A percentile compares a stretch with the other conserved stretches of the same genome.
Conservation (phyloP, 2,113 vertebrate genomes). For the Myiozetetes cayanensis region DNA sequence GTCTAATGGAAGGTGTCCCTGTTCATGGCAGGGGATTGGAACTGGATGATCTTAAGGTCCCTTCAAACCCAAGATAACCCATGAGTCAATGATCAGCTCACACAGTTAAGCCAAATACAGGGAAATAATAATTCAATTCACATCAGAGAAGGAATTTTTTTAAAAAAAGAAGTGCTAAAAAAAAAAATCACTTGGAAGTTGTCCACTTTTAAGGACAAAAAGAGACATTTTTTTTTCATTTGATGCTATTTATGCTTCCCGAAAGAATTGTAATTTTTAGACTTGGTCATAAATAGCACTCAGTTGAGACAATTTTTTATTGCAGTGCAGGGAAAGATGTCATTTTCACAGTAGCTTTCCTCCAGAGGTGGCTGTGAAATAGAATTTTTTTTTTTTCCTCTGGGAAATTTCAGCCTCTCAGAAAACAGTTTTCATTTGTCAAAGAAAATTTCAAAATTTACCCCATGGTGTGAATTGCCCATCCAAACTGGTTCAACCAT, state of each 20-base stretch:
- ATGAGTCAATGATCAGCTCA: not conserved
- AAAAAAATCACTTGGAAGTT: not conserved
- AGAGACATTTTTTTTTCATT: not conserved
- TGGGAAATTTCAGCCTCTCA: constrained; percentile 39
- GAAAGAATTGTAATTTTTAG: not conserved
- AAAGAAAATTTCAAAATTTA: constrained; percentile 33
- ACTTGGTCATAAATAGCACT: not conserved
- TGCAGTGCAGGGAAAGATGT: not conserved
- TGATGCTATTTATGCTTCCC: not conserved
- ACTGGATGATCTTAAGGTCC: not conserved
- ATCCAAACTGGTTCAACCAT: not conserved
- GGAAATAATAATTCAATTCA: not conserved
- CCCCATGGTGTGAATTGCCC: not conserved
- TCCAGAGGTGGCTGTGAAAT: constrained; percentile 2
- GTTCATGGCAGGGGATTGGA: not conserved
- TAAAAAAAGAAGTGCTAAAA: not conserved
- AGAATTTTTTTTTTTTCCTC: not conserved
- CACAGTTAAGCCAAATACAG: not conserved
- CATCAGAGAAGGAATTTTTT: not conserved
- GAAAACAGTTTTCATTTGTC: constrained; percentile 12
- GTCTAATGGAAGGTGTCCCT: not conserved
- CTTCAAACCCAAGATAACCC: not conserved
- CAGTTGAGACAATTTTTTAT: not conserved
- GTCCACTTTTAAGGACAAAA: not conserved
- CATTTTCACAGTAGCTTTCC: constrained; percentile 23